A percentile compares a stretch with the other conserved stretches of the same genome.
phyloP scores from a whole-genome alignment of 2,888 invertebrate species.

The Andrena trimmerana region DNA sequence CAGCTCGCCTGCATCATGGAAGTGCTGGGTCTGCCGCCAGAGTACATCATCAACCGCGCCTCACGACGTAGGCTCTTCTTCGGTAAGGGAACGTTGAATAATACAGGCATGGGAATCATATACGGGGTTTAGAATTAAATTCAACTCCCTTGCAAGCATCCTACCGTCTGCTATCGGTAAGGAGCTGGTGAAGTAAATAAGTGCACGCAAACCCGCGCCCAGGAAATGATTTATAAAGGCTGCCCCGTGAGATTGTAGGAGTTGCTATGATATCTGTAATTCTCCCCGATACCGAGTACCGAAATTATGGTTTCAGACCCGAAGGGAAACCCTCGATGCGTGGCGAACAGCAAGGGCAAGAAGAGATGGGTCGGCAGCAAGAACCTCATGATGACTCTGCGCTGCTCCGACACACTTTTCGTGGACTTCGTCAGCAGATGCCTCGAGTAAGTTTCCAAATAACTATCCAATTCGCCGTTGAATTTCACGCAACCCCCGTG shows the following conservation, averaged over 20 bases:
- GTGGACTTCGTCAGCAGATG: constrained; percentile 96
- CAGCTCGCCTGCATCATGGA: constrained; percentile 99
- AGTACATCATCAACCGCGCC: constrained; percentile 93
- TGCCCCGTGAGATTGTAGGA: too few relatives aligned
- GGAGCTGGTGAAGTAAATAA: too few relatives aligned
- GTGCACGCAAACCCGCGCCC: too few relatives aligned
- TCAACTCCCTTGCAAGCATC: not conserved
- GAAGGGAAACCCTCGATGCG: constrained; percentile 95
- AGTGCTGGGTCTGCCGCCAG: constrained; percentile 95
- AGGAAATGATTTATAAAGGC: too few relatives aligned
- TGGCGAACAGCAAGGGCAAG: constrained; percentile 97
- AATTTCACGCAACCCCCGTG: too few relatives aligned
- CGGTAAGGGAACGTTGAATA: constrained; percentile 86
- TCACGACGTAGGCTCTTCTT: constrained; percentile 95
- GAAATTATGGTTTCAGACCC: constrained; percentile 62
- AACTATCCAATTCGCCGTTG: not conserved
- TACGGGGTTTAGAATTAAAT: not conserved
- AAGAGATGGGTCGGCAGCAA: constrained; percentile 95
- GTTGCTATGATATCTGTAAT: not conserved
- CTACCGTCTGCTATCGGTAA: not conserved
- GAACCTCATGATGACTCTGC: constrained; percentile 92
- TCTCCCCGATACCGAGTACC: not conserved
- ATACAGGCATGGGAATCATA: not conserved
- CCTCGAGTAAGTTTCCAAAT: constrained; percentile 90
- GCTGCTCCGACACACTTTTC: constrained; percentile 95